Evolutionary conservation across 2,113 vertebrate species (phyloP).

Genomic region (Ochotona curzoniae): DNA sequence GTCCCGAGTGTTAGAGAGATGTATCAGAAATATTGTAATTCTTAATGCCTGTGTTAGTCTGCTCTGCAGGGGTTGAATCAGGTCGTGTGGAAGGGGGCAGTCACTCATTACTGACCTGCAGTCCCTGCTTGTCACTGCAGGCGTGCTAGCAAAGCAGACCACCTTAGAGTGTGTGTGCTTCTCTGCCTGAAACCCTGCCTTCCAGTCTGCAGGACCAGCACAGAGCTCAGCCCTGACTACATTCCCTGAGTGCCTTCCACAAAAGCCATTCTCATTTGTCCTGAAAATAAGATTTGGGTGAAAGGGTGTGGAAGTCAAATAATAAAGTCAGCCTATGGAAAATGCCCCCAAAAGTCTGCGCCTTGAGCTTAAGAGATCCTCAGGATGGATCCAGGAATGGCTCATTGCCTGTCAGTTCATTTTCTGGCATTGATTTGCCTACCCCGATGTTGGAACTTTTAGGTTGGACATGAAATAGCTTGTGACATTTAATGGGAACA

Average conservation of each 20-base stretch:
- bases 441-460: background rate
- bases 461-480: background rate
- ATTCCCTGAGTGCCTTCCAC: background rate
- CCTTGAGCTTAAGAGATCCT: background rate
- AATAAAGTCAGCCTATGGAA: background rate
- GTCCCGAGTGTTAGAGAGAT: constrained; percentile 57
- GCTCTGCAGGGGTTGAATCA: constrained; percentile 72
- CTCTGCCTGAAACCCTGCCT: background rate
- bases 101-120: accelerated
- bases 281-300: background rate
- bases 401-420: background rate
- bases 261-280: background rate
- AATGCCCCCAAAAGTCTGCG: background rate
- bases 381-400: background rate
- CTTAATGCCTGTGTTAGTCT: constrained; percentile 79
- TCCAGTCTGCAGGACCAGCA: constrained; percentile 7
- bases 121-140: background rate
- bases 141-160: background rate
- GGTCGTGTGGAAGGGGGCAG: constrained; percentile 62
- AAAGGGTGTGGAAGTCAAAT: background rate
- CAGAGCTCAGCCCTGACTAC: constrained; percentile 19
- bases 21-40: constrained; percentile 31
- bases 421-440: background rate
- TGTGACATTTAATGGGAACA: background rate
- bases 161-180: background rate